phyloP scores from a whole-genome alignment of 2,888 invertebrate species.

The Pachliopta kotzebuea region DNA sequence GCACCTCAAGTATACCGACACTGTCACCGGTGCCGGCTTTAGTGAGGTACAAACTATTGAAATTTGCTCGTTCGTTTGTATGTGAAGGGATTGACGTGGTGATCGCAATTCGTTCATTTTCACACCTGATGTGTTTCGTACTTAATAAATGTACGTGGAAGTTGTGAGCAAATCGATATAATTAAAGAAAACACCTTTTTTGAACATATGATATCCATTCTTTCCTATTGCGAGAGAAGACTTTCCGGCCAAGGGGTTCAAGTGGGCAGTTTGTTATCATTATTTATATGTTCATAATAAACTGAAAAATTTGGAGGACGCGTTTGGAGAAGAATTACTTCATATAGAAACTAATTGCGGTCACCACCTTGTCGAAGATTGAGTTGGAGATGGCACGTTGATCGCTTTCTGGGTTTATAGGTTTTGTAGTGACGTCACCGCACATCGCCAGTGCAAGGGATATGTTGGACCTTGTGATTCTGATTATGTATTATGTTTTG shows the following conservation, averaged over 20 bases:
- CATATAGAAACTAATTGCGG: constrained; percentile 45
- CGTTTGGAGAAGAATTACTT: constrained; percentile 7
- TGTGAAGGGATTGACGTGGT: constrained; percentile 44
- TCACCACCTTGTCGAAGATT: constrained; percentile 44
- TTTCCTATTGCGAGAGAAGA: too few relatives aligned
- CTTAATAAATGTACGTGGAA: too few relatives aligned
- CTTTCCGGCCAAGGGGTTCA: too few relatives aligned
- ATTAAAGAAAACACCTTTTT: too few relatives aligned
- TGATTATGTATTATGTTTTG: constrained; percentile 11
- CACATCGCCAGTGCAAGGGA: constrained; percentile 14
- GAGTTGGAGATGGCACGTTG: constrained; percentile 55
- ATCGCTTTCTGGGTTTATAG: constrained; percentile 52
- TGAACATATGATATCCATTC: too few relatives aligned
- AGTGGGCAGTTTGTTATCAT: too few relatives aligned
- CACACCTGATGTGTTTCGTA: too few relatives aligned
- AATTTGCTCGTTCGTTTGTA: constrained; percentile 60
- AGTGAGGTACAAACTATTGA: constrained; percentile 82
- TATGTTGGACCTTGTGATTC: constrained; percentile 3
- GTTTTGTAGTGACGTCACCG: constrained; percentile 51
- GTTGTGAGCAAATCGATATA: too few relatives aligned
- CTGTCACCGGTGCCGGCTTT: constrained; percentile 86
- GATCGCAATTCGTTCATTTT: constrained; percentile 45
- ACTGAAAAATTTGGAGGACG: too few relatives aligned
- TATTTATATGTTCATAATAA: too few relatives aligned
- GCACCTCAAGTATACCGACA: constrained; percentile 95